Evolutionary conservation across 2,888 invertebrate species (phyloP).

Genomic region (Hypena proboscidalis): DNA sequence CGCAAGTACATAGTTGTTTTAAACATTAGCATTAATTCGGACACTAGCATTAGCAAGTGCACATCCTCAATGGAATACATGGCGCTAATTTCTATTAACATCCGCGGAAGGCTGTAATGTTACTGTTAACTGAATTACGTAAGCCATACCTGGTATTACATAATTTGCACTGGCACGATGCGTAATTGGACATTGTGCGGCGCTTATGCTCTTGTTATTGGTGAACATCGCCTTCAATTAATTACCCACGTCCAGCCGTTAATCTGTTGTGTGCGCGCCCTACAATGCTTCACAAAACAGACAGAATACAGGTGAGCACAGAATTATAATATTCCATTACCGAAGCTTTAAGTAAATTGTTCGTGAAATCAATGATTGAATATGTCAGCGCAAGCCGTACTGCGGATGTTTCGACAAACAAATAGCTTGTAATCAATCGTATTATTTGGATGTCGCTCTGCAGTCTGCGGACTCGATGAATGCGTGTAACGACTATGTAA

Average conservation of each 20-base stretch:
- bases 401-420: conserved; percentile 64
- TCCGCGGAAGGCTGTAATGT: conserved; percentile 33
- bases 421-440: conserved; percentile 68
- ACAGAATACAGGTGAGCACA: conserved; percentile 25
- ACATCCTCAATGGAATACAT: conserved; percentile 47
- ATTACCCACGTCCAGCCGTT: conserved; percentile 66
- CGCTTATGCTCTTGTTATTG: conserved; percentile 45
- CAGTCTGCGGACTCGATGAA: conserved; percentile 47
- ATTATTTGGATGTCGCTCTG: conserved; percentile 58
- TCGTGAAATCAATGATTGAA: conserved; percentile 67
- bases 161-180: conserved; percentile 26
- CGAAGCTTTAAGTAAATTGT: conserved; percentile 57
- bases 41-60: conserved; percentile 32
- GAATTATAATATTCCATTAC: conserved; percentile 41
- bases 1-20: too few relatives aligned
- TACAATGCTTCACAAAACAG: conserved; percentile 42
- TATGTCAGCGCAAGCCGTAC: conserved; percentile 59
- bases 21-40: conserved; percentile 18
- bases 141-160: conserved; percentile 34
- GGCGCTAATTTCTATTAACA: conserved; percentile 51
- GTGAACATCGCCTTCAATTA: conserved; percentile 60
- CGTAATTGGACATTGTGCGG: conserved; percentile 28
- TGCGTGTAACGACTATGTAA: conserved; percentile 47
- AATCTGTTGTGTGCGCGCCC: conserved; percentile 59
- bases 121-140: conserved; percentile 39